Evolutionary conservation across 2,888 invertebrate genomes (phyloP), one percentile per base, ranked within the genome.

Genomic region (Melanargia galathea): DNA sequence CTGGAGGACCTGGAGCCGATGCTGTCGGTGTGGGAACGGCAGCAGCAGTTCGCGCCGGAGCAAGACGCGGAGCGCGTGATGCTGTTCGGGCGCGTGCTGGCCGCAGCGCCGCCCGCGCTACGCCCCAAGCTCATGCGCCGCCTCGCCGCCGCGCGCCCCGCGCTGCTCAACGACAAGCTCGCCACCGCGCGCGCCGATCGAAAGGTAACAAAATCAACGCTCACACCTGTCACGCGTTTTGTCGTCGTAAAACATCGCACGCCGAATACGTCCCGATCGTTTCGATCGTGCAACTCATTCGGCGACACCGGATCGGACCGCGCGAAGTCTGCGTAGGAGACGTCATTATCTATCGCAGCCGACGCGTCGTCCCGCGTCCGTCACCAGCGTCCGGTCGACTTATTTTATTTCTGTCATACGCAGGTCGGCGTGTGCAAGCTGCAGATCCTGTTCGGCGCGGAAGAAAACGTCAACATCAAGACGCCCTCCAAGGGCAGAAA

Each of bases 391-490:
- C n/a, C n/a, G n/a, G n/a, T n/a, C n/a, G n/a, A n/a, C n/a, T n/a
- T n/a, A n/a, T n/a, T n/a, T n/a, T n/a, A n/a, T n/a, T n/a, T n/a
- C n/a, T n/a, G n/a, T n/a, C n/a, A n/a, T n/a, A 61, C 63, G 11
- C 62, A 56, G 30, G 62, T 63, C 16, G 64, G 49, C 13, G 67
- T 62, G 20, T 60, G 60, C 48, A 67, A 61, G 62, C 57, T 67
- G 62, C 58, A 69, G 43, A 61, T 67, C 10, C 48, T 69, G 40
- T 66, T 69, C 58, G 62, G 61, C 35, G 62, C 65, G 13, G 68
- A 70, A 30, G 60, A 68, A 54, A 38, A 38, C 10, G 0, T 18
- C 43, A 16, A 18, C 43, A 16, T 16, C 33, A 24, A 49, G n/a
- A 6, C 13, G 33, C 54, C 24, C 3, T 0, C 3, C 49, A 30